These are phyloP conservation scores for Lathronympha strigana DNA, from an alignment of 2,888 invertebrate genomes.

Conservation along the genomic window DNA sequence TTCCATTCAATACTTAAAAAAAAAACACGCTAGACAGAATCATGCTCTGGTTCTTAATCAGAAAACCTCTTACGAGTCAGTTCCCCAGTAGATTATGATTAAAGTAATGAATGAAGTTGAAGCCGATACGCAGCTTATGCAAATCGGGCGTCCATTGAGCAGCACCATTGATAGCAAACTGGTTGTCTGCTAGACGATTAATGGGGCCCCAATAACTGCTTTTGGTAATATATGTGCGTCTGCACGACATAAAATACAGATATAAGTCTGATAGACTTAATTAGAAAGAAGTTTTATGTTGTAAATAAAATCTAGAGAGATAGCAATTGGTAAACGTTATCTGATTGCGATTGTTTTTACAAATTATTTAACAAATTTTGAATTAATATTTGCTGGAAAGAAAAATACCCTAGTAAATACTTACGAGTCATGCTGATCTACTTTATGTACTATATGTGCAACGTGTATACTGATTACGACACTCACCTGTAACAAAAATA, in stretches of 20 bases:
- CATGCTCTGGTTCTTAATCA: not conserved
- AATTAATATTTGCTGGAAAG: too few species aligned
- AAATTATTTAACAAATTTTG: not conserved
- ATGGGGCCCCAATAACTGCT: conserved; percentile 29
- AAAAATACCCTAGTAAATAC: too few species aligned
- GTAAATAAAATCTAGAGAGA: not conserved
- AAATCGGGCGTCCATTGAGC: conserved; percentile 34
- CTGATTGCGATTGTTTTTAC: not conserved
- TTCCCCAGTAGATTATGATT: conserved; percentile 21
- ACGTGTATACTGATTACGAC: too few species aligned
- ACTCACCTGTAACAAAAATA: too few species aligned
- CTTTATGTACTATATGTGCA: too few species aligned
- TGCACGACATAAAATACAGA: conserved; percentile 4
- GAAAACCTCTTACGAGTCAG: conserved; percentile 4
- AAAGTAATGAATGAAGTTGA: conserved; percentile 35
- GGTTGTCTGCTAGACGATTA: conserved; percentile 33
- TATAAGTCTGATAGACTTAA: not conserved
- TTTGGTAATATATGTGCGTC: conserved; percentile 25
- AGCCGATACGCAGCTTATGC: conserved; percentile 24
- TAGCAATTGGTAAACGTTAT: not conserved
- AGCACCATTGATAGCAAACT: conserved; percentile 36
- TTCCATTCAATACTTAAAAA: too few species aligned
- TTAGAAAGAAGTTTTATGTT: not conserved
- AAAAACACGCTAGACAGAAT: not conserved
- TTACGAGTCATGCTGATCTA: too few species aligned